A percentile compares a stretch with the other conserved stretches of the same genome.
Evolutionary conservation across 2,888 invertebrate species (phyloP).

Genomic region (Sesamia inferens): DNA sequence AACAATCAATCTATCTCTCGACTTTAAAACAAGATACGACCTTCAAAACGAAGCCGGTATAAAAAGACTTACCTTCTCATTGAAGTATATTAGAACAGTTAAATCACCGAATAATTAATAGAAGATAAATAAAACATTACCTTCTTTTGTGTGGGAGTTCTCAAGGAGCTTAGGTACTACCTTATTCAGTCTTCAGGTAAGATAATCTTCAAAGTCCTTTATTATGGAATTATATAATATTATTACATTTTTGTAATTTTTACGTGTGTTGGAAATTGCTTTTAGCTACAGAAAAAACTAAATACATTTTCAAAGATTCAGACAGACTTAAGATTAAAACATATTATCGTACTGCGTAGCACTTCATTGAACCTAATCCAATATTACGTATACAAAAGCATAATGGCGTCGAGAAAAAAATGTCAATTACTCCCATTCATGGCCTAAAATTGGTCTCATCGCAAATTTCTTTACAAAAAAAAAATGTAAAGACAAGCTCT

Average conservation of each 20-base stretch:
- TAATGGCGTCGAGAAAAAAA: constrained; percentile 53
- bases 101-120: constrained; percentile 40
- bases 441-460: constrained; percentile 69
- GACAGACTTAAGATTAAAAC: constrained; percentile 9
- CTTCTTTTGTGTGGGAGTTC: constrained; percentile 31
- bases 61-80: constrained; percentile 3
- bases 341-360: constrained; percentile 17
- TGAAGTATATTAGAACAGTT: constrained; percentile 12
- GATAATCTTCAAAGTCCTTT: constrained; percentile 42
- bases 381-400: constrained; percentile 53
- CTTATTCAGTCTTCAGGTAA: constrained; percentile 32
- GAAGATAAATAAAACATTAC: constrained; percentile 19
- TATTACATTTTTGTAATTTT: constrained; percentile 28
- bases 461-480: constrained; percentile 63
- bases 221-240: constrained; percentile 20
- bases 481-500: constrained; percentile 65
- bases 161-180: constrained; percentile 25
- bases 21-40: background rate
- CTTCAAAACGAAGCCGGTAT: background rate
- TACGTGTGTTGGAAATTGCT: constrained; percentile 7
- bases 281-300: constrained; percentile 7
- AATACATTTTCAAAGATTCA: constrained; percentile 29
- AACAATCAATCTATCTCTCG: background rate
- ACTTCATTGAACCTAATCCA: constrained; percentile 36
- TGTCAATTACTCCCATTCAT: constrained; percentile 67